Evolutionary conservation across 2,797 vertebrate species (phyloP).

Genomic region (Rhadinocentrus ornatus): DNA sequence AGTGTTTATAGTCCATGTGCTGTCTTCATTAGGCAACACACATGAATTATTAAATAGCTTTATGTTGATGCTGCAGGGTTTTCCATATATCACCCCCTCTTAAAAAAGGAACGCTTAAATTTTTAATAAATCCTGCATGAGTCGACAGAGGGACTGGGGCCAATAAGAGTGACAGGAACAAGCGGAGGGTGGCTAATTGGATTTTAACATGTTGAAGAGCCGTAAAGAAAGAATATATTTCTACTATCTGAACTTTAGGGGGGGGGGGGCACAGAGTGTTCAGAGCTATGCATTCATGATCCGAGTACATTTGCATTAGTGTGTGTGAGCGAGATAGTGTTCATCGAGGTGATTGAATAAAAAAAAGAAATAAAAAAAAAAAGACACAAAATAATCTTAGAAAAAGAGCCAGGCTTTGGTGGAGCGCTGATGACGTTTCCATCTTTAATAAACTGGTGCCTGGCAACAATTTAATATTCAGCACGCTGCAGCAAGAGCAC

Average conservation of each 20-base stretch:
- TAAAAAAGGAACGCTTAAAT: conserved; percentile 68
- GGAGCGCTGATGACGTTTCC: conserved; percentile 48
- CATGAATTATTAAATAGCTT: conserved; percentile 80
- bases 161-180: conserved; percentile 69
- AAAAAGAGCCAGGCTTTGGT: not conserved
- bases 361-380: conserved; percentile 23
- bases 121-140: conserved; percentile 71
- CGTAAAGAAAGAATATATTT: conserved; percentile 27
- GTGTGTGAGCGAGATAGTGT: conserved; percentile 15
- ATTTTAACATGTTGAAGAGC: conserved; percentile 64
- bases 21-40: conserved; percentile 59
- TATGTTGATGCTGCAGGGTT: conserved; percentile 80
- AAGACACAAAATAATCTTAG: conserved; percentile 63
- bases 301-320: not conserved
- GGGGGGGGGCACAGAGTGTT: not conserved
- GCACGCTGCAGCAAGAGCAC: conserved; percentile 33
- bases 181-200: conserved; percentile 65
- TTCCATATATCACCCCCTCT: conserved; percentile 66
- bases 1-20: conserved; percentile 59
- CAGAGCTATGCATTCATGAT: not conserved
- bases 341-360: conserved; percentile 57
- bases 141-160: conserved; percentile 49
- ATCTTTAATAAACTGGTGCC: conserved; percentile 63
- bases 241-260: conserved; percentile 20
- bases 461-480: conserved; percentile 54